Percentiles rank a stretch among this genome's conserved stretches.
phyloP scores from a whole-genome alignment of 2,113 vertebrate species.

The Actinemys pallida region DNA sequence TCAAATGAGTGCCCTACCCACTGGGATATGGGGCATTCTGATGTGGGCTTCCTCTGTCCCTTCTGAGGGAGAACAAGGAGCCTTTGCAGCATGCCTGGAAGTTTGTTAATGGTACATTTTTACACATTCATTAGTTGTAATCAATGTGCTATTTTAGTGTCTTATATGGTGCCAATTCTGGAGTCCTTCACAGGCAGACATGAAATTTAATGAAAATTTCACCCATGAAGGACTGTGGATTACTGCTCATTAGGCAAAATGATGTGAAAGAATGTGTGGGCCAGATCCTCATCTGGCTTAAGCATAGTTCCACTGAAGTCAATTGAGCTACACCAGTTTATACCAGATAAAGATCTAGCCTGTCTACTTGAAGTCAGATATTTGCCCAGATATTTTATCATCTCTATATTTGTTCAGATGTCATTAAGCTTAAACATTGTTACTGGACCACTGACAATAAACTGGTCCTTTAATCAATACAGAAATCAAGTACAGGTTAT shows the following conservation, averaged over 20 bases:
- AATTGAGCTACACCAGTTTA: not conserved
- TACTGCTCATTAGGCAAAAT: not conserved
- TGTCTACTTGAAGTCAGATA: not conserved
- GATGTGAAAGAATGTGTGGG: not conserved
- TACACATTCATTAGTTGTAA: not conserved
- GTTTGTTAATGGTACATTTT: slow-evolving; percentile 2
- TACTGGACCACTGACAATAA: not conserved
- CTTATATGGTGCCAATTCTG: not conserved
- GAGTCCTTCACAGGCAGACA: not conserved
- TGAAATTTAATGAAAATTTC: not conserved
- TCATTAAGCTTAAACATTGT: not conserved
- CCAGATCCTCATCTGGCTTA: not conserved
- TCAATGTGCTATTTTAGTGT: not conserved
- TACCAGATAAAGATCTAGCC: not conserved
- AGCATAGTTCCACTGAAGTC: not conserved
- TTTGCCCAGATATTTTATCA: not conserved
- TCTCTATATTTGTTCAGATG: not conserved
- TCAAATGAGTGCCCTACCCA: too few species aligned
- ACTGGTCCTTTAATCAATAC: not conserved
- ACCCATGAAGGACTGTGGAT: not conserved
- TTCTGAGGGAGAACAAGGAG: not conserved
- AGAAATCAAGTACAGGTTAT: not conserved
- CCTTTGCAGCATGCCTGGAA: not conserved
- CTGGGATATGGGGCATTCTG: too few species aligned
- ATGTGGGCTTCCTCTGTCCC: too few species aligned